Base-by-base conservation (phyloP, 1,140 invertebrate species). In the Eubasilissa regina region DNA sequence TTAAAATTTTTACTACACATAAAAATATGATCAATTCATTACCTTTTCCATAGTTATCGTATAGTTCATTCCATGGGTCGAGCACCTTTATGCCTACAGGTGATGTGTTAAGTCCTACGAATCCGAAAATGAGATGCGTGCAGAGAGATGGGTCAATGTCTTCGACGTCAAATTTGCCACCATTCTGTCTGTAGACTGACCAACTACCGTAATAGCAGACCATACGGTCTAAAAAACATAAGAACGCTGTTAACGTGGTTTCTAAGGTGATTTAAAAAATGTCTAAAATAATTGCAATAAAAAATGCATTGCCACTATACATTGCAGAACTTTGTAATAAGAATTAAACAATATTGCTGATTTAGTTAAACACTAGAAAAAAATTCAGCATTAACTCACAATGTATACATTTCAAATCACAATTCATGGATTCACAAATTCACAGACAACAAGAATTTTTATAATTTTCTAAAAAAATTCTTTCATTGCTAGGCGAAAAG, bases 151-250 rank as follows among this genome's bases (percentile, higher is more conserved):
- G 89, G 84, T 95, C 92, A 11, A 97, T 93, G 70, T 94, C 80
- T 45, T 90, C 89, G 0, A 94, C 90, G 8, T 90, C 89, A 82
- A 93, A 94, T 86, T 92, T 91, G 10, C 94, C 94, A 66, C 88
- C 85, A 12, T 89, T 92, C 0, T 85, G 88, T 53, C 94, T 89
- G 84, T 95, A 95, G 1, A 91, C 90, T 0, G 94, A 91, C 94
- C 94, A 95, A n/a, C 91, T 93, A 0, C 93, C 93, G 81, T 91
- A 92, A 84, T 95, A 95, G 83, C 94, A 95, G 0, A 94, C 86
- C 10, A 94, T 84, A 72, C 88, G 84, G 75, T 91, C 91, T 90
- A 83, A 85, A 81, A 75, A 80, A 83, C 62, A 77, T 84, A 83
- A 58, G 84, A 84, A 75, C 43, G 21, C 43, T 17, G 47, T 45